Evolutionary conservation across 2,888 invertebrate genomes (phyloP).

Genomic region (Harpalus rufipes): DNA sequence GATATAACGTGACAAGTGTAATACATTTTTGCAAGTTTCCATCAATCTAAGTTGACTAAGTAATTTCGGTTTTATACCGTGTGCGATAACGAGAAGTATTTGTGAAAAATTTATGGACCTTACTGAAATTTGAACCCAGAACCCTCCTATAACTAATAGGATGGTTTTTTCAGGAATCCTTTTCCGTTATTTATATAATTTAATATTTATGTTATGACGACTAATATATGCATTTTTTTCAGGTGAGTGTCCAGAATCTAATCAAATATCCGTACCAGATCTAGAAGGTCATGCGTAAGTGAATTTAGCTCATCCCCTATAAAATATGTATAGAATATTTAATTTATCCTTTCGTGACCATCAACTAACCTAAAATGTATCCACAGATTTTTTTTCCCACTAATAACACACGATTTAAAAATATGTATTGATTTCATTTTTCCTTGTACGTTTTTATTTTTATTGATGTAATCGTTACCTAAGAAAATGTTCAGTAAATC

Average conservation of each 20-base stretch:
- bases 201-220: background rate
- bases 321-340: constrained; percentile 24
- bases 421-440: constrained; percentile 36
- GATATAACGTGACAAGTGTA: too few species aligned
- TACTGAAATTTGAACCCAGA: too few species aligned
- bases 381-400: constrained; percentile 1
- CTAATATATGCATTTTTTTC: constrained; percentile 29
- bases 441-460: constrained; percentile 26
- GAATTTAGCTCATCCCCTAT: constrained; percentile 8
- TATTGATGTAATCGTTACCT: constrained; percentile 41
- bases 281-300: constrained; percentile 9
- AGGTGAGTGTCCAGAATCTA: constrained; percentile 14
- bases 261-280: background rate
- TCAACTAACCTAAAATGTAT: constrained; percentile 8
- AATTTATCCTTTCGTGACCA: constrained; percentile 21
- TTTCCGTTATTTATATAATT: too few species aligned
- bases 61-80: too few species aligned
- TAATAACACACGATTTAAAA: constrained; percentile 27
- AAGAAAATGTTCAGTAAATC: constrained; percentile 23
- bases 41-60: too few species aligned
- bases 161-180: too few species aligned
- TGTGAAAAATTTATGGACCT: too few species aligned
- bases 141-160: too few species aligned
- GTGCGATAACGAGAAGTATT: too few species aligned
- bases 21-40: too few species aligned